Percentiles rank a stretch among this genome's conserved stretches.
These are phyloP conservation scores for Montipora cactus DNA, from an alignment of 64 coral and sea anemone species.

Conservation along the genomic window DNA sequence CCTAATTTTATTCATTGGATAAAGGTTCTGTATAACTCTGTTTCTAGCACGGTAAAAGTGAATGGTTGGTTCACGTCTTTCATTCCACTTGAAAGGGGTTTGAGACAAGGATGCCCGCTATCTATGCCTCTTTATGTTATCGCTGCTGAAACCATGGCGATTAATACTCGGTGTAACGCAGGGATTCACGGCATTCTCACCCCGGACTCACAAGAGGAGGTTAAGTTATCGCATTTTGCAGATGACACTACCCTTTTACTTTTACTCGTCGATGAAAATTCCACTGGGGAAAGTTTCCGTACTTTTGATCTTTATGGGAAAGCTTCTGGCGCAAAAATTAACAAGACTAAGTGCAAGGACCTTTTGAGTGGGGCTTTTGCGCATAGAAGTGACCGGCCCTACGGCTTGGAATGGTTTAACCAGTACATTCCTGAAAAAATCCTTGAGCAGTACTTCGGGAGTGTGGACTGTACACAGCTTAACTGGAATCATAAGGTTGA, in stretches of 20 bases:
- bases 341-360: constrained; percentile 27
- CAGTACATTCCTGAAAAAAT: too few species aligned
- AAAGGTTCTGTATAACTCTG: not conserved
- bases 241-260: constrained; percentile 44
- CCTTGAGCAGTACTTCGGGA: too few species aligned
- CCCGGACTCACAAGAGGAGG: not conserved
- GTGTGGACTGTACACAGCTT: too few species aligned
- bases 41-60: constrained; percentile 16
- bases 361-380: not conserved
- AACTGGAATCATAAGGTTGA: too few species aligned
- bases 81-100: not conserved
- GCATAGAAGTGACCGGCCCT: too few species aligned
- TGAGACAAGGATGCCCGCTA: constrained; percentile 14
- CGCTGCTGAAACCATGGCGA: not conserved
- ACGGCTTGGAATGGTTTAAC: too few species aligned
- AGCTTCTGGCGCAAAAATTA: constrained; percentile 60
- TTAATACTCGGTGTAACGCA: not conserved
- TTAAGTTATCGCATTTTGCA: constrained; percentile 13
- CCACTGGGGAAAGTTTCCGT: not conserved
- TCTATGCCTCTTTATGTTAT: constrained; percentile 61
- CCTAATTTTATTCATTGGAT: constrained; percentile 29
- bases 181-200: not conserved
- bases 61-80: constrained; percentile 35
- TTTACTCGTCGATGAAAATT: not conserved
- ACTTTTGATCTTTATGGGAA: not conserved